These are phyloP conservation scores for Sturnira hondurensis DNA, from an alignment of 2,113 vertebrate species.

Conservation along the genomic window DNA sequence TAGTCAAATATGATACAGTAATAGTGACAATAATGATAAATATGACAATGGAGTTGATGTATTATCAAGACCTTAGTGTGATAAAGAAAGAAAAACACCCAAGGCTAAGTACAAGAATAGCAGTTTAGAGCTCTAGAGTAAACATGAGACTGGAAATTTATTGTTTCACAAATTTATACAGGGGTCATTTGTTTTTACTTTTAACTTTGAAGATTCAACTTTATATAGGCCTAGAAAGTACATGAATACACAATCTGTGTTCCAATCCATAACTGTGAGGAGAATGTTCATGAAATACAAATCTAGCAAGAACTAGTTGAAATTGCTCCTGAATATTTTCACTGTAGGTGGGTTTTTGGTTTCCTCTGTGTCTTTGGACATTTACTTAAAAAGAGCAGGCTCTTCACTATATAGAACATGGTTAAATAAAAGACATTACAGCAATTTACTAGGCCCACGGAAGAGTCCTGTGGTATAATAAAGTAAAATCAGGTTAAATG, in stretches of 20 bases:
- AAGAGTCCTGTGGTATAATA: neutral
- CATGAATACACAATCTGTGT: neutral
- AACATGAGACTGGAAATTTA: neutral
- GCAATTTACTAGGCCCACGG: neutral
- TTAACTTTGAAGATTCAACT: neutral
- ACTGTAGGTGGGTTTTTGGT: neutral
- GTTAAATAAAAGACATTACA: neutral
- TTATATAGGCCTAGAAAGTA: neutral
- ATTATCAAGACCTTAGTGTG: constrained; percentile 76
- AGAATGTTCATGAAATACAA: neutral
- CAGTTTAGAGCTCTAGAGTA: neutral
- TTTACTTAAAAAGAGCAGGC: neutral
- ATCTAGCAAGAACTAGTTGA: neutral
- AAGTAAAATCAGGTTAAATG: neutral
- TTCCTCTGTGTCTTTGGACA: neutral
- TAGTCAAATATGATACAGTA: constrained; percentile 71
- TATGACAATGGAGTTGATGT: constrained; percentile 74
- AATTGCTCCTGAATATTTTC: neutral
- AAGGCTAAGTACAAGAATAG: constrained; percentile 50
- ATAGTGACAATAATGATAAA: constrained; percentile 76
- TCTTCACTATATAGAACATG: neutral
- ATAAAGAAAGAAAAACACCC: constrained; percentile 67
- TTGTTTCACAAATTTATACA: neutral
- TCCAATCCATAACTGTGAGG: neutral
- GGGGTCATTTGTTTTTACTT: neutral